These are phyloP conservation scores for Petaurus breviceps DNA, from an alignment of 2,113 vertebrate species.

Conservation along the genomic window DNA sequence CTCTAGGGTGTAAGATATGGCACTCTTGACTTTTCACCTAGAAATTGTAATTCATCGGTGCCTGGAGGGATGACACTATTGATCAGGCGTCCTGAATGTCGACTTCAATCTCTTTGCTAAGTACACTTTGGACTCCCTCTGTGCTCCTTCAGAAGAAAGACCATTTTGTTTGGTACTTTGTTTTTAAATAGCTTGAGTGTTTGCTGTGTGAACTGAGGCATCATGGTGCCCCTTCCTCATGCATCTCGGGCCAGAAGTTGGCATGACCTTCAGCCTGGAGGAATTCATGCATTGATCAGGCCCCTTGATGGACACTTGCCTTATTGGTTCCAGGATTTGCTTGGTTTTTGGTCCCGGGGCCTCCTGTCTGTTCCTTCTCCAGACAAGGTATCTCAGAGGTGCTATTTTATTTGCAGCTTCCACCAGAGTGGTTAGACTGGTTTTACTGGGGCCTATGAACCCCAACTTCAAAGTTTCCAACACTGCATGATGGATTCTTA, in stretches of 20 bases:
- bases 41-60: conserved; percentile 32
- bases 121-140: not conserved
- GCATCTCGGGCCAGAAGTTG: conserved; percentile 50
- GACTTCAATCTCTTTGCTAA: conserved; percentile 3
- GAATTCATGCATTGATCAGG: conserved; percentile 69
- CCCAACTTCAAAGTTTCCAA: not conserved
- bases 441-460: conserved; percentile 11
- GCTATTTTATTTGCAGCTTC: conserved; percentile 36
- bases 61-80: not conserved
- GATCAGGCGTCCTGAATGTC: conserved; percentile 17
- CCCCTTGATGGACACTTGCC: conserved; percentile 59
- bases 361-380: not conserved
- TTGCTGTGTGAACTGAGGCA: not conserved
- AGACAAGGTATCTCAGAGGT: conserved; percentile 29
- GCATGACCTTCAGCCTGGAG: conserved; percentile 72
- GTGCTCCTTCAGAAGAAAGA: not conserved
- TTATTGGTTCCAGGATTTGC: conserved; percentile 12
- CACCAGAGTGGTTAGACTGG: conserved; percentile 9
- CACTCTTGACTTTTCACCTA: not conserved
- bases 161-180: not conserved
- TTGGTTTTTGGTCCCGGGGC: not conserved
- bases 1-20: conserved; percentile 10
- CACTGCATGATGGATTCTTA: conserved; percentile 6
- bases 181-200: not conserved
- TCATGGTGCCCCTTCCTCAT: not conserved